Evolutionary conservation across 2,797 vertebrate genomes (phyloP).

Genomic region (Epinephelus awoara): DNA sequence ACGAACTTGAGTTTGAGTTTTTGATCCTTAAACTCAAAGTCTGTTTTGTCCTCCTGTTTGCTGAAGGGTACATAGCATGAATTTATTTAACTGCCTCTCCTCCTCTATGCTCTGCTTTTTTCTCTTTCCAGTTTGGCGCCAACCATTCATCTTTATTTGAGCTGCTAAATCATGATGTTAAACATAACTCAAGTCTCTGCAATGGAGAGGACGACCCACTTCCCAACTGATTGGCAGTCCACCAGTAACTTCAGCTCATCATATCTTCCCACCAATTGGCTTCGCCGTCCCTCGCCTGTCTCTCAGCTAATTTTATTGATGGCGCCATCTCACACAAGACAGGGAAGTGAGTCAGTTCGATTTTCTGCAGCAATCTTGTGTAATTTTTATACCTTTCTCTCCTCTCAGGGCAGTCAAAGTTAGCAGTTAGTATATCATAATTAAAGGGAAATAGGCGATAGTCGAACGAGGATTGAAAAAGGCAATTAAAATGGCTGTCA

Average conservation of each 20-base stretch:
- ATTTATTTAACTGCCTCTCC: background rate
- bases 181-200: conserved; percentile 68
- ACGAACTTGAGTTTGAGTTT: no score
- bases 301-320: conserved; percentile 78
- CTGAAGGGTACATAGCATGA: background rate
- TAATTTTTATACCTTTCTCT: conserved; percentile 55
- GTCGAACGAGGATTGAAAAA: conserved; percentile 47
- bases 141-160: conserved; percentile 64
- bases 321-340: conserved; percentile 57
- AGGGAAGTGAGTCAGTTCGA: conserved; percentile 59
- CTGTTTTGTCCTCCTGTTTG: conserved; percentile 12
- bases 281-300: conserved; percentile 52
- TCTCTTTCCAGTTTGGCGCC: background rate
- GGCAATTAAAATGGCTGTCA: conserved; percentile 44
- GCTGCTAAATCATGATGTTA: conserved; percentile 64
- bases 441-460: conserved; percentile 62
- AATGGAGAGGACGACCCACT: conserved; percentile 64
- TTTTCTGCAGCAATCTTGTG: conserved; percentile 66
- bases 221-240: conserved; percentile 65
- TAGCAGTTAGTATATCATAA: conserved; percentile 65
- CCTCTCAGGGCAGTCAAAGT: conserved; percentile 43
- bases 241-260: conserved; percentile 60
- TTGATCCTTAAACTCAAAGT: background rate
- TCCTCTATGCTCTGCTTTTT: conserved; percentile 1
- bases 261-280: conserved; percentile 52